Evolutionary conservation across 2,113 vertebrate species (phyloP), one percentile per base, ranked within the genome.

Genomic region (Aldabrachelys gigantea): DNA sequence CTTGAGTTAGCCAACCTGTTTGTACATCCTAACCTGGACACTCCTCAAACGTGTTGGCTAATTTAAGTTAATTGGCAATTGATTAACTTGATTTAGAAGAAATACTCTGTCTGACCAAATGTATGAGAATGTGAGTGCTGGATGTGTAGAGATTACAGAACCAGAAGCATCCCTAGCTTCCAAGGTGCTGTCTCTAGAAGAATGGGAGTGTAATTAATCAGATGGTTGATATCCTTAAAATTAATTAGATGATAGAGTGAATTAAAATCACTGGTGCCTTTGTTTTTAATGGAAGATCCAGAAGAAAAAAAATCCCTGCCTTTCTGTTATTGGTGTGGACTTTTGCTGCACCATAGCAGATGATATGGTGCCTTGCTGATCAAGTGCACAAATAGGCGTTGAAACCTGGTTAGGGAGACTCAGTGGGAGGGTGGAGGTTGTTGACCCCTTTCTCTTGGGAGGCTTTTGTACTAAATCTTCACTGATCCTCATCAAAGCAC

Each of bases 211-310:
- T 10, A 4, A 14, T 62, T 17, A 52, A 4, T 44, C 25, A 31
- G 21, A 80, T 62, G 59, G 13, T 62, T 16, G 59, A 57, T 27
- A 76, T 65, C 1, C 84, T 85, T 52, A 50, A 89, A 38, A 8
- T n/a, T 65, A 27, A 80, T 78, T 72, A 59, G 29, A 12, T 22
- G 8, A 22, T 5, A 16, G 65, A 24, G n/a, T 65, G 35, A 38
- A 41, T 31, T 1, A 0, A 17, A n/a, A 84, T 44, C 16, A 5
- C 0, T 35, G 50, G 47, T 62, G 27, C 31, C 35, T 38, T 10
- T 72, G 35, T 38, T 41, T 75, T 41, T 24, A 75, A 75, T 69
- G 62, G 62, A 31, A 69, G 62, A 35, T 75, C 21, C 69, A 75
- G n/a, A 22, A 75, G n/a, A 21, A 75, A 8, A 38, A 24, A 75